Conservation (phyloP, 2,113 vertebrate species). For the Labrus mixtus region DNA sequence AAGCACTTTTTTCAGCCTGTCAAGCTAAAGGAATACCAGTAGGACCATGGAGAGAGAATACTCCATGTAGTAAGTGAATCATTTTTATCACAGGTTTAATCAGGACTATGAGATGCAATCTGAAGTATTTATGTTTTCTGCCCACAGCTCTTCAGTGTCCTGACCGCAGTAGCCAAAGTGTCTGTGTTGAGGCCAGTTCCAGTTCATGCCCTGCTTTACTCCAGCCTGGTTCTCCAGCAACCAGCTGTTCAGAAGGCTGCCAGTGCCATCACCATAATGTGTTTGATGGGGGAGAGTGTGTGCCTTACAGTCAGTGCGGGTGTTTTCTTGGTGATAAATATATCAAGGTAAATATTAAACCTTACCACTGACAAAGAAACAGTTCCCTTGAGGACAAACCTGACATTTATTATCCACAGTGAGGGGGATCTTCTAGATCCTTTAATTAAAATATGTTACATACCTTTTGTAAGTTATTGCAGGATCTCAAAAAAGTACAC, state of each 20-base stretch:
- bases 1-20: slow-evolving; percentile 44
- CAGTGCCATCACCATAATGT: slow-evolving; percentile 51
- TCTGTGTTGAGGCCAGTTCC: slow-evolving; percentile 67
- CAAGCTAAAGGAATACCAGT: slow-evolving; percentile 31
- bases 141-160: slow-evolving; percentile 68
- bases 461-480: too few species aligned
- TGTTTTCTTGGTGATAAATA: slow-evolving; percentile 52
- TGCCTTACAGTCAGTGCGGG: slow-evolving; percentile 55
- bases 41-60: slow-evolving; percentile 35
- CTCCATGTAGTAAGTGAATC: slow-evolving; percentile 25
- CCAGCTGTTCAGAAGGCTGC: slow-evolving; percentile 71
- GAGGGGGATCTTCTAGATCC: too few species aligned
- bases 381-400: too few species aligned
- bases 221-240: not conserved
- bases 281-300: slow-evolving; percentile 48
- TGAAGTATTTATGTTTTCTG: not conserved
- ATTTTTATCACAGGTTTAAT: not conserved
- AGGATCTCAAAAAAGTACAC: too few species aligned
- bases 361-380: too few species aligned
- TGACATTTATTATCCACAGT: too few species aligned
- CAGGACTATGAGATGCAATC: not conserved
- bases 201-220: slow-evolving; percentile 58
- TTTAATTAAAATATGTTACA: too few species aligned
- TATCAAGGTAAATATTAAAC: slow-evolving; percentile 38
- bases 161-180: slow-evolving; percentile 66